Conservation (phyloP, 2,888 invertebrate genomes). For the Sipha maydis region DNA sequence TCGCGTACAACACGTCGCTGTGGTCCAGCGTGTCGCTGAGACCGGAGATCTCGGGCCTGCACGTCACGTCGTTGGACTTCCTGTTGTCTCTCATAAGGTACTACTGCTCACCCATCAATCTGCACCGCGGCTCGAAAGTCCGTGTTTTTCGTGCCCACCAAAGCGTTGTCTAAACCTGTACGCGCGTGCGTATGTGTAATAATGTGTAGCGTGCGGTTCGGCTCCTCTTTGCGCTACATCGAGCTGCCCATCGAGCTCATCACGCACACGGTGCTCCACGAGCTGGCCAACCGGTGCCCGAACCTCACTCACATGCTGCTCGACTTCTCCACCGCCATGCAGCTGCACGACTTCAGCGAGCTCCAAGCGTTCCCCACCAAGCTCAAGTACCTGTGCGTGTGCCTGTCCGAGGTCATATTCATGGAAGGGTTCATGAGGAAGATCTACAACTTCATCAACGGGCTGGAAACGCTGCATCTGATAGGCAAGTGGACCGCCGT, state of each 20-base stretch:
- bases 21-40: slow-evolving; percentile 97
- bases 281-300: slow-evolving; percentile 94
- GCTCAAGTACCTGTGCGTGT: slow-evolving; percentile 93
- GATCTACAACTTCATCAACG: slow-evolving; percentile 99
- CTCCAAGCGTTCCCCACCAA: slow-evolving; percentile 97
- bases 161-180: no score
- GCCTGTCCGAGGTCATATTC: slow-evolving; percentile 98
- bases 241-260: slow-evolving; percentile 96
- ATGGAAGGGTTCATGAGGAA: slow-evolving; percentile 99
- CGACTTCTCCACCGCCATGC: slow-evolving; percentile 99
- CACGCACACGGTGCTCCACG: slow-evolving; percentile 95
- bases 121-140: no score
- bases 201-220: slow-evolving; percentile 78
- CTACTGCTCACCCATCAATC: no score
- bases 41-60: slow-evolving; percentile 95
- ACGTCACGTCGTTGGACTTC: slow-evolving; percentile 88
- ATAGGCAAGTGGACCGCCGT: slow-evolving; percentile 78
- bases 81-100: slow-evolving; percentile 84
- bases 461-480: slow-evolving; percentile 94
- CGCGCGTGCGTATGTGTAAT: not conserved
- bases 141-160: not conserved
- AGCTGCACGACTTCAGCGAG: slow-evolving; percentile 98
- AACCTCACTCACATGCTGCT: slow-evolving; percentile 95
- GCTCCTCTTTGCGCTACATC: slow-evolving; percentile 87
- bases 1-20: slow-evolving; percentile 93